These are phyloP conservation scores for Naja naja DNA, from an alignment of 2,113 vertebrate genomes.

Conservation along the genomic window DNA sequence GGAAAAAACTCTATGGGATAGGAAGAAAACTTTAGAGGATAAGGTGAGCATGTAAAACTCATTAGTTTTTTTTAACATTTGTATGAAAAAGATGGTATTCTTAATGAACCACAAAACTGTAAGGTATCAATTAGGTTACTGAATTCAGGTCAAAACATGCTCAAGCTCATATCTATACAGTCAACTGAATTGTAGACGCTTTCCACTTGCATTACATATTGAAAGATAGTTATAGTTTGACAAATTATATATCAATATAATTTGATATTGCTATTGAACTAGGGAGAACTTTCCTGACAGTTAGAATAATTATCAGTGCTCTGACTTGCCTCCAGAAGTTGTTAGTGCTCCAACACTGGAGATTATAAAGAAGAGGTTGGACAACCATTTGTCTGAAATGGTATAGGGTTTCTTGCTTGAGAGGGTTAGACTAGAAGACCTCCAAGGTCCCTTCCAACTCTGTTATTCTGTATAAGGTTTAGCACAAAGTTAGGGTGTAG, in stretches of 20 bases:
- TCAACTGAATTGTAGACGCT: rapidly evolving
- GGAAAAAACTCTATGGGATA: not conserved
- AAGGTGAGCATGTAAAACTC: slow-evolving; percentile 71
- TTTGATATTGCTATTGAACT: too few relatives aligned
- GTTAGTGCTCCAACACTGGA: too few relatives aligned
- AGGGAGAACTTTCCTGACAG: too few relatives aligned
- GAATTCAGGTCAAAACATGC: not conserved
- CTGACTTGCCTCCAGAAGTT: too few relatives aligned
- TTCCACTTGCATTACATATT: not conserved
- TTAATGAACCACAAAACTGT: not conserved
- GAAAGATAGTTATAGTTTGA: not conserved
- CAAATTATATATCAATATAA: too few relatives aligned
- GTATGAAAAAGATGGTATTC: not conserved
- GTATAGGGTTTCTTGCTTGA: too few relatives aligned
- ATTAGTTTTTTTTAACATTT: slow-evolving; percentile 11
- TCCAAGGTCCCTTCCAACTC: too few relatives aligned
- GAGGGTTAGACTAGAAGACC: too few relatives aligned
- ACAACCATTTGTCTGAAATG: too few relatives aligned
- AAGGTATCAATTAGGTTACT: not conserved
- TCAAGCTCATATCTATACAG: too few relatives aligned
- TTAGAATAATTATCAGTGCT: too few relatives aligned
- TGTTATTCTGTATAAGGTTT: not conserved
- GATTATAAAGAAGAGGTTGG: too few relatives aligned
- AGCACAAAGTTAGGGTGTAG: not conserved
- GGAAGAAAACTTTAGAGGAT: not conserved